These are phyloP conservation scores for Channa maculata DNA, from an alignment of 2,113 vertebrate genomes.

Conservation along the genomic window DNA sequence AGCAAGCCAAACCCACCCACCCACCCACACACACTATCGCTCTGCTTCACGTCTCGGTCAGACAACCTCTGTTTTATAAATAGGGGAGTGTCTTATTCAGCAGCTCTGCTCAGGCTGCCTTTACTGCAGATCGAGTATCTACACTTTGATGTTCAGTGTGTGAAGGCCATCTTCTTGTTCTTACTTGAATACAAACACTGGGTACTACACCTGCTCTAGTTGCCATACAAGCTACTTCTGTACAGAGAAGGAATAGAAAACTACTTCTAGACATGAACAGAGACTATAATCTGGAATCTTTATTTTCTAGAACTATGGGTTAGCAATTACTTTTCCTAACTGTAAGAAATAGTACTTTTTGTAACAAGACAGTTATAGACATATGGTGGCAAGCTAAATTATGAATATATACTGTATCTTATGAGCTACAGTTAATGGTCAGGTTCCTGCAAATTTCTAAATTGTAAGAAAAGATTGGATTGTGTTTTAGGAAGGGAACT, in stretches of 20 bases:
- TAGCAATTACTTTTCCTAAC: too few species aligned
- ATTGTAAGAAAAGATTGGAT: neutral
- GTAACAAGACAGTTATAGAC: too few species aligned
- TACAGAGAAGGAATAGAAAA: too few species aligned
- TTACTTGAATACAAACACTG: conserved; percentile 44
- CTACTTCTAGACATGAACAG: too few species aligned
- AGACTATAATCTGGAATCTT: too few species aligned
- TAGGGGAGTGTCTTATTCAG: conserved; percentile 79
- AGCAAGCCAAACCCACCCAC: neutral
- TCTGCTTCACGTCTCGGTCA: conserved; percentile 60
- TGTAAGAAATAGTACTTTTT: too few species aligned
- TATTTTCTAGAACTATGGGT: too few species aligned
- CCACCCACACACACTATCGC: conserved; percentile 20
- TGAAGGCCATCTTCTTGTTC: conserved; percentile 62
- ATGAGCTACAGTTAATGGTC: neutral
- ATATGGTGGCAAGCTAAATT: too few species aligned
- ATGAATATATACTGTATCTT: too few species aligned
- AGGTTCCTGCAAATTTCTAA: neutral
- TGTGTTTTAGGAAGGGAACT: neutral
- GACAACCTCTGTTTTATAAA: conserved; percentile 78
- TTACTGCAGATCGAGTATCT: conserved; percentile 75
- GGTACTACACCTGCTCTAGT: neutral
- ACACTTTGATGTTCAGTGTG: conserved; percentile 71
- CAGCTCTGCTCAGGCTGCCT: conserved; percentile 66
- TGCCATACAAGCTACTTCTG: conserved; percentile 8